Evolutionary conservation across 2,888 invertebrate species (phyloP).

Genomic region (Tinea semifulvella): DNA sequence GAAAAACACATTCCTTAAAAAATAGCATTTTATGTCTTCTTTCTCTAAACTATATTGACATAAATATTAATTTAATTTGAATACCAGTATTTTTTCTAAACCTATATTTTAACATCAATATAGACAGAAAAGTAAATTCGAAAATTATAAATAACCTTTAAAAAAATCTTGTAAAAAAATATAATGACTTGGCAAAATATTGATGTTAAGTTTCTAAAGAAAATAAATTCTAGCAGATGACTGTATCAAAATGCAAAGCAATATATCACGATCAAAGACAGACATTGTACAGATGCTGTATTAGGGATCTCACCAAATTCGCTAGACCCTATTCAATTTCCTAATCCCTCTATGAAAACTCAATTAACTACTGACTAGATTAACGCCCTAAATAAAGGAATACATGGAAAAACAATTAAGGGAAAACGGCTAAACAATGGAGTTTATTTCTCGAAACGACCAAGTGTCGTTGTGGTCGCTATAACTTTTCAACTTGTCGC

Average conservation of each 20-base stretch:
- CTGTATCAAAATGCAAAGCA: not conserved
- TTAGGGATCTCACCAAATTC: not conserved
- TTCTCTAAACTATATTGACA: too few species aligned
- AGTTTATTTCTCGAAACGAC: constrained; percentile 36
- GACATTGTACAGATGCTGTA: constrained; percentile 2
- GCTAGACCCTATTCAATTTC: constrained; percentile 3
- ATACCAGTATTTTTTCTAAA: too few species aligned
- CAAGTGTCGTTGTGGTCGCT: not conserved
- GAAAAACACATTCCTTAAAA: too few species aligned
- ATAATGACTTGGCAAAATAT: not conserved
- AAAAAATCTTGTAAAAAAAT: not conserved
- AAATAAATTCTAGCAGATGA: not conserved
- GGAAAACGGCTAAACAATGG: constrained; percentile 53
- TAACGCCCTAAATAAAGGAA: constrained; percentile 30
- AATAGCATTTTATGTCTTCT: too few species aligned
- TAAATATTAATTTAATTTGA: too few species aligned
- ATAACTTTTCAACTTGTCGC: constrained; percentile 9
- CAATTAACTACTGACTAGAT: constrained; percentile 49
- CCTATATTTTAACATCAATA: too few species aligned
- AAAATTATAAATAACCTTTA: too few species aligned
- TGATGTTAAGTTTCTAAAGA: not conserved
- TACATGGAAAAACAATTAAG: constrained; percentile 60
- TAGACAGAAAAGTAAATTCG: too few species aligned
- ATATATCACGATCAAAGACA: constrained; percentile 8
- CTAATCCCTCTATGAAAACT: constrained; percentile 39